Evolutionary conservation across 2,797 vertebrate genomes (phyloP).

Genomic region (Ficedula albicollis): DNA sequence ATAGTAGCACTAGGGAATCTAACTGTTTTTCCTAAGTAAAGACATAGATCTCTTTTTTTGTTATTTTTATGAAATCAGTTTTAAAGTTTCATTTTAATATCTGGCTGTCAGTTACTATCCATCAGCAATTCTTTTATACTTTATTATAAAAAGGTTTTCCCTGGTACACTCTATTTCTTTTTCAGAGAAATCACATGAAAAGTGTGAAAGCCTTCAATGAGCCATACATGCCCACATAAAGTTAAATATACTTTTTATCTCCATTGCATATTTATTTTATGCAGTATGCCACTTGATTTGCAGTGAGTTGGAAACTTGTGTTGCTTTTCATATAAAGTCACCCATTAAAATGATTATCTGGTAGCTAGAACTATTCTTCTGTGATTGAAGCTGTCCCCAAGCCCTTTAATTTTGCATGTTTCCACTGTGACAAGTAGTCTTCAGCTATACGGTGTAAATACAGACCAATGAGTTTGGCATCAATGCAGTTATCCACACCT

Average conservation of each 20-base stretch:
- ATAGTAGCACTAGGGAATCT: neutral
- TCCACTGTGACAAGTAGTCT: neutral
- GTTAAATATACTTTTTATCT: conserved; percentile 34
- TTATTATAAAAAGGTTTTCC: conserved; percentile 14
- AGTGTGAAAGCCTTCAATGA: conserved; percentile 46
- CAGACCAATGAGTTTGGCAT: neutral
- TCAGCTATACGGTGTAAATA: neutral
- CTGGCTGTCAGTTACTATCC: conserved; percentile 48
- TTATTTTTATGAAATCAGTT: conserved; percentile 29
- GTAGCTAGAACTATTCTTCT: neutral
- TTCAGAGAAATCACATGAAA: conserved; percentile 28
- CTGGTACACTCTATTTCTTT: conserved; percentile 9
- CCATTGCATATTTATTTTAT: conserved; percentile 14
- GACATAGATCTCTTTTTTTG: neutral
- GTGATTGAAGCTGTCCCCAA: neutral
- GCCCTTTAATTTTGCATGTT: neutral
- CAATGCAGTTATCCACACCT: neutral
- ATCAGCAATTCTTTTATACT: conserved; percentile 38
- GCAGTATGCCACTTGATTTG: neutral
- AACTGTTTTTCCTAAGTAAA: neutral
- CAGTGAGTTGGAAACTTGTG: neutral
- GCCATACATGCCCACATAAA: neutral
- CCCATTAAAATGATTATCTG: neutral
- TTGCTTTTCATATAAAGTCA: neutral
- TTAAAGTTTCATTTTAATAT: conserved; percentile 31